Evolutionary conservation across 2,888 invertebrate genomes (phyloP), one percentile per base, ranked within the genome.

Genomic region (Hyles lineata): DNA sequence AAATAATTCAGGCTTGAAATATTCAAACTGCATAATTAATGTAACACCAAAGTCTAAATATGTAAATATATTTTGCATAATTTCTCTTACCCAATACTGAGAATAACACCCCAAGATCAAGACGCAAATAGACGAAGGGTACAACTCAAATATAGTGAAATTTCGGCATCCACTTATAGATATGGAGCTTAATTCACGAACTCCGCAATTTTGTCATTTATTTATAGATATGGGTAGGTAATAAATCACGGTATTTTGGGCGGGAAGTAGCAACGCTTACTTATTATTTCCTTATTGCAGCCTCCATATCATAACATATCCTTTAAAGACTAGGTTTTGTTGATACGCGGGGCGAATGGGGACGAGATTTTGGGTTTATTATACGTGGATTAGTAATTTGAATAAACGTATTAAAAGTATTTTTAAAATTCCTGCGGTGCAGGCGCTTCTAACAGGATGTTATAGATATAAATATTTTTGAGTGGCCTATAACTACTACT

Each of bases 221-320:
- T 55, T 55, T 55, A 55, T 55, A 55, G 52, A 55, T 19, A 19
- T 6, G 21, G 43, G 11, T 7, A 11, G 21, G 43, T 67, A 6
- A 67, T 67, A 67, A 50, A 67, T 67, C 50, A 67, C 23, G 21
- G 32, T 67, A 67, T 67, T 67, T 67, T 11, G 15, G 19, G 62
- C n/a, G 67, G 21, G 21, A 50, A 21, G 50, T 67, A 23, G 50
- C 67, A 67, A 23, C 50, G 23, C 32, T 43, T 35, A 23, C 23
- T 43, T n/a, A 63, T 63, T 21, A 67, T 50, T 23, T 17, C 23
- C 63, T n/a, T 21, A 19, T 25, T 21, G 63, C 63, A 21, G 43
- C 35, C 43, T 35, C 21, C 60, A n/a, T n/a, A n/a, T n/a, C n/a
- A n/a, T n/a, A 2, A 60, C 21, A 35, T 63, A 21, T 11, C 63